phyloP scores from a whole-genome alignment of 2,888 invertebrate genomes.

The Carcina quercana region DNA sequence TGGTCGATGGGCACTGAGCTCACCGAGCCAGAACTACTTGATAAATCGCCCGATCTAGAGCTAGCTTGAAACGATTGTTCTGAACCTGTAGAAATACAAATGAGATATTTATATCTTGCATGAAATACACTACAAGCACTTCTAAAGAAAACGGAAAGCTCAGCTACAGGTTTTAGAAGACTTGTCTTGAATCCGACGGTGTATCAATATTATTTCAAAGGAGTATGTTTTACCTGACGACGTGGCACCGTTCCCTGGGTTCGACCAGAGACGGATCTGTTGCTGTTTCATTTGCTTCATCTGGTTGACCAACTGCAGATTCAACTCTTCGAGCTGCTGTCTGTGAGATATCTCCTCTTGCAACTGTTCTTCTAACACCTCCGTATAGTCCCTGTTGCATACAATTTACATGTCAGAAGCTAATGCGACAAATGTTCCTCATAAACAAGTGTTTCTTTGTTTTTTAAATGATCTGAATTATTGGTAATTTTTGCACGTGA shows the following conservation, averaged over 20 bases:
- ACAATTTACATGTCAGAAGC: background rate
- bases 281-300: constrained; percentile 71
- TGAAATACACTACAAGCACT: background rate
- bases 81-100: constrained; percentile 38
- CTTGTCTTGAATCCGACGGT: background rate
- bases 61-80: constrained; percentile 57
- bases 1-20: constrained; percentile 63
- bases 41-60: constrained; percentile 43
- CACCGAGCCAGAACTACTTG: constrained; percentile 51
- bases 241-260: constrained; percentile 28
- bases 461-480: too few relatives aligned
- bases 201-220: background rate
- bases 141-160: constrained; percentile 1
- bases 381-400: constrained; percentile 50
- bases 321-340: constrained; percentile 77
- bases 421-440: background rate
- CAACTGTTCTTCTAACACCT: constrained; percentile 72
- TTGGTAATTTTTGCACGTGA: too few relatives aligned
- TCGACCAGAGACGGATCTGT: constrained; percentile 53
- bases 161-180: too few relatives aligned
- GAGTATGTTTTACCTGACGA: too few relatives aligned
- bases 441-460: too few relatives aligned
- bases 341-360: constrained; percentile 76
- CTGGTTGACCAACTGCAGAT: constrained; percentile 75
- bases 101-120: background rate